Evolutionary conservation across 2,113 vertebrate species (phyloP).

Genomic region (Callionymus lyra): DNA sequence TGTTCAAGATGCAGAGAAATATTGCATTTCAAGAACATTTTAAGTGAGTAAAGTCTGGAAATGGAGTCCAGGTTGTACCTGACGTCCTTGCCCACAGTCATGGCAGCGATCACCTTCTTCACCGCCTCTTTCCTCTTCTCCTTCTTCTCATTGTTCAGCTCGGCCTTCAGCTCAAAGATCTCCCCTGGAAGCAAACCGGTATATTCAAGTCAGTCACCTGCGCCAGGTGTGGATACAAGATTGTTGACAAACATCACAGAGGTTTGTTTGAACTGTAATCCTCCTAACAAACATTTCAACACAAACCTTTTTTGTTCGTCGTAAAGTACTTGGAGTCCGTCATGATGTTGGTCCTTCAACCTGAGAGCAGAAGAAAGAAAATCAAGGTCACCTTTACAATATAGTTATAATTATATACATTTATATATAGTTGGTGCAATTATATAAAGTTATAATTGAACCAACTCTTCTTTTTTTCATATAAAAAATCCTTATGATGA

Average conservation of each 20-base stretch:
- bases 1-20: too few species aligned
- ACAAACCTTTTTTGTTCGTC: conserved; percentile 95
- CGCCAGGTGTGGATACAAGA: neutral
- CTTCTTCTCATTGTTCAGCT: conserved; percentile 98
- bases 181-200: conserved; percentile 69
- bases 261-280: neutral
- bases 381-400: too few species aligned
- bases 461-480: too few species aligned
- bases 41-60: neutral
- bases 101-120: conserved; percentile 96
- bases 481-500: too few species aligned
- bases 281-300: too few species aligned
- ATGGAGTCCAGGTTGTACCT: conserved; percentile 66
- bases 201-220: neutral
- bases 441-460: too few species aligned
- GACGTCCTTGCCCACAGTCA: conserved; percentile 97
- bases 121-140: conserved; percentile 97
- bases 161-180: conserved; percentile 97
- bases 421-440: too few species aligned
- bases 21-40: too few species aligned
- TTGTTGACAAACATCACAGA: neutral
- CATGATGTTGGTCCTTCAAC: conserved; percentile 73
- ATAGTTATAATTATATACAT: too few species aligned
- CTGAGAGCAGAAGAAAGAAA: conserved; percentile 26
- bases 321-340: conserved; percentile 99